Percentiles rank a stretch among this genome's conserved stretches.
Evolutionary conservation across 2,113 vertebrate species (phyloP).

Genomic region (Alosa alosa): DNA sequence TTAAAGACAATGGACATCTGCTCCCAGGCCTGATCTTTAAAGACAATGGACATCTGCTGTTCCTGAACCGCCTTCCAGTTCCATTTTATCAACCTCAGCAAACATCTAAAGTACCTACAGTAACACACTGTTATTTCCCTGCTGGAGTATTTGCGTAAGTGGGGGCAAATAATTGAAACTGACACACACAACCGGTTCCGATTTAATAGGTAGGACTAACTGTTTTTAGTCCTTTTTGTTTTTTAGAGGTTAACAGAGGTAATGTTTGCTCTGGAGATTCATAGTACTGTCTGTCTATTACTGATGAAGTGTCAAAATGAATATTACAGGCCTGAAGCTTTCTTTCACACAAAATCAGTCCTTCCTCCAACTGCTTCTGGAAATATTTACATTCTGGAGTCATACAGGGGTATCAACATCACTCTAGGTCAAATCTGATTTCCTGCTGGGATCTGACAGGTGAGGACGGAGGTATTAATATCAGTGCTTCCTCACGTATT

Average conservation of each 20-base stretch:
- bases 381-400: neutral
- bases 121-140: neutral
- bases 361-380: neutral
- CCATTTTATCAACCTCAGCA: slow-evolving; percentile 8
- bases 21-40: slow-evolving; percentile 13
- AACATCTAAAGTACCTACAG: neutral
- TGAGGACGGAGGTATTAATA: neutral
- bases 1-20: slow-evolving; percentile 22
- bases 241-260: neutral
- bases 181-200: neutral
- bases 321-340: neutral
- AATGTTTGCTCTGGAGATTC: neutral
- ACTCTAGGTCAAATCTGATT: neutral
- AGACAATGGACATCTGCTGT: slow-evolving; percentile 27
- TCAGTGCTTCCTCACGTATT: neutral
- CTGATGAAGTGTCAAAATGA: neutral
- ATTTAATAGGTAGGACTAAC: neutral
- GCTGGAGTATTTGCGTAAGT: neutral
- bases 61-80: neutral
- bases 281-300: neutral
- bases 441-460: neutral
- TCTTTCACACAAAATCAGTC: neutral
- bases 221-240: neutral
- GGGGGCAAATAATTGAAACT: neutral
- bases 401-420: neutral